These are phyloP conservation scores for Corydoras maculifer DNA, from an alignment of 2,113 vertebrate genomes.

Conservation along the genomic window DNA sequence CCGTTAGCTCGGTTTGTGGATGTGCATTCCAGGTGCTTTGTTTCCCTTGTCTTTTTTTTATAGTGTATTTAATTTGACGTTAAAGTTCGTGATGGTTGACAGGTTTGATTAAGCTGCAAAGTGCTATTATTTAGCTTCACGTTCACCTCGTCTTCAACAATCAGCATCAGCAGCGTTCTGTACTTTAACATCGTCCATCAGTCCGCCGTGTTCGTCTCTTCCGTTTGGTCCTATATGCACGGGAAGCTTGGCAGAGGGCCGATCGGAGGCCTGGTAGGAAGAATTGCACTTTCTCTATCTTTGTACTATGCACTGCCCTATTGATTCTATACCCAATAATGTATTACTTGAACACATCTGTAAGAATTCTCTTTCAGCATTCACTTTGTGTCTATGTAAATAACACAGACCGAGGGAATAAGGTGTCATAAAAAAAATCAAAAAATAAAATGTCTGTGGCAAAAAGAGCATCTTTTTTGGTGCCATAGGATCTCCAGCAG, in stretches of 20 bases:
- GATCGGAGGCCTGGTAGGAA: constrained; percentile 78
- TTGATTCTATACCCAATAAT: constrained; percentile 98
- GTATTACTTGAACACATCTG: constrained; percentile 97
- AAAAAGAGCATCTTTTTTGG: constrained; percentile 65
- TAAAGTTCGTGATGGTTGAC: constrained; percentile 55
- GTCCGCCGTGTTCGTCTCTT: constrained; percentile 56
- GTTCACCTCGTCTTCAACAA: constrained; percentile 64
- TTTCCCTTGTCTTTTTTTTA: constrained; percentile 64
- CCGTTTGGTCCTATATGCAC: constrained; percentile 68
- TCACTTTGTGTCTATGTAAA: constrained; percentile 91
- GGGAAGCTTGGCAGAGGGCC: constrained; percentile 74
- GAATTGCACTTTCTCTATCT: constrained; percentile 99
- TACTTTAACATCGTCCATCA: constrained; percentile 59
- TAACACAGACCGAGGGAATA: constrained; percentile 71
- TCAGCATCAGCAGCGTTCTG: constrained; percentile 68
- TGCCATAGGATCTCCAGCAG: constrained; percentile 88
- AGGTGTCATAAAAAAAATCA: constrained; percentile 51
- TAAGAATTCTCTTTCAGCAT: constrained; percentile 80
- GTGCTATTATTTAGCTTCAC: constrained; percentile 86
- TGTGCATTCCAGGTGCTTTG: constrained; percentile 98
- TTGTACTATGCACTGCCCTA: constrained; percentile 99
- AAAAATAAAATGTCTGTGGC: constrained; percentile 63
- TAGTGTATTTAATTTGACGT: constrained; percentile 17
- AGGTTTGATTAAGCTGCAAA: constrained; percentile 67
- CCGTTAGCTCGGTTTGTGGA: constrained; percentile 70